phyloP scores from a whole-genome alignment of 1,140 invertebrate genomes.

The Papilio aristodemus region DNA sequence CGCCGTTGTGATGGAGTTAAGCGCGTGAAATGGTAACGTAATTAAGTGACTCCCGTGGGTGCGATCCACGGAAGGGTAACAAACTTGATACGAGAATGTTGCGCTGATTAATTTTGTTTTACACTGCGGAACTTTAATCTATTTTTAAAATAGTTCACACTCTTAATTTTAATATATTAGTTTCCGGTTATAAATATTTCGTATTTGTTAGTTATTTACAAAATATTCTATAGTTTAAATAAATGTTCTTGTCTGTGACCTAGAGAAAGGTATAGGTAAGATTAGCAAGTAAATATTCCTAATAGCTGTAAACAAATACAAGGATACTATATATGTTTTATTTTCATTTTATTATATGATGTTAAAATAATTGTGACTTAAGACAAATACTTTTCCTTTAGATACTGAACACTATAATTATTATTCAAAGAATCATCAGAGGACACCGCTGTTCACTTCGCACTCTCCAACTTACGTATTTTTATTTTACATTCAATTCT shows the following conservation, averaged over 20 bases:
- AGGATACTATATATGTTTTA: too few relatives aligned
- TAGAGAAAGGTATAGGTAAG: too few relatives aligned
- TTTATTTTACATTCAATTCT: conserved; percentile 6
- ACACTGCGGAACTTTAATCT: neutral
- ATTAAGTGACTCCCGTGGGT: conserved; percentile 7
- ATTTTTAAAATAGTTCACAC: neutral
- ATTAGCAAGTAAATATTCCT: too few relatives aligned
- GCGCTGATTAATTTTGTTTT: conserved; percentile 6
- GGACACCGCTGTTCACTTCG: neutral
- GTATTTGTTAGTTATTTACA: too few relatives aligned
- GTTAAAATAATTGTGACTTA: too few relatives aligned
- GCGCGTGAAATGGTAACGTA: conserved; percentile 13
- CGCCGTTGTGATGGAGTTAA: neutral
- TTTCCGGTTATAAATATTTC: too few relatives aligned
- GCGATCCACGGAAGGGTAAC: neutral
- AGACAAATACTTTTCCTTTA: too few relatives aligned
- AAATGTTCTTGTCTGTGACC: too few relatives aligned
- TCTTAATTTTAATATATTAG: neutral
- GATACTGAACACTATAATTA: neutral
- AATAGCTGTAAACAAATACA: too few relatives aligned
- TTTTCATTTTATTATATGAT: too few relatives aligned
- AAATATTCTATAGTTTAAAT: too few relatives aligned
- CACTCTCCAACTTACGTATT: neutral
- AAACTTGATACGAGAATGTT: conserved; percentile 5
- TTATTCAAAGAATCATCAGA: neutral